These are phyloP conservation scores for Oxycera nigricornis DNA, from an alignment of 2,888 invertebrate species.

Conservation along the genomic window DNA sequence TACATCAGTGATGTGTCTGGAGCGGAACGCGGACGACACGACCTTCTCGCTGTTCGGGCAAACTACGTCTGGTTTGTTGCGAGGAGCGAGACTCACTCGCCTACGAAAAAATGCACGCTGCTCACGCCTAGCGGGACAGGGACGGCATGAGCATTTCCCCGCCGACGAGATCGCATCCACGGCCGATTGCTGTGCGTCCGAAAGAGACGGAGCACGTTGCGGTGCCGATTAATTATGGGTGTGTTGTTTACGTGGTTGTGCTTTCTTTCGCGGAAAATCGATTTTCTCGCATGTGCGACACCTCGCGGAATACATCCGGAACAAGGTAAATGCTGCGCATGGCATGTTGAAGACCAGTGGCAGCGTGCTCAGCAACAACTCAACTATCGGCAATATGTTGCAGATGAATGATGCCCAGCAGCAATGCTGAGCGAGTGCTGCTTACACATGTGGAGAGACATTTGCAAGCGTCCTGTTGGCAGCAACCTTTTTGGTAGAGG, in stretches of 20 bases:
- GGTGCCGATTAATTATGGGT: background rate
- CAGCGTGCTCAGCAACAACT: background rate
- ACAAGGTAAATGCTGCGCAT: conserved; percentile 29
- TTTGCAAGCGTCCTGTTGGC: background rate
- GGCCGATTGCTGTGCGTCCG: background rate
- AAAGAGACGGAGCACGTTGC: background rate
- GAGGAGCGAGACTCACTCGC: too few species aligned
- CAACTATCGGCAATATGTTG: background rate
- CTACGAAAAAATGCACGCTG: conserved; percentile 5
- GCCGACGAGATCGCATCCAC: background rate
- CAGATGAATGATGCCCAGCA: background rate
- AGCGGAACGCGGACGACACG: conserved; percentile 6
- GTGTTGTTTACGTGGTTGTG: conserved; percentile 37
- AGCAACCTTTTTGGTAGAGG: background rate
- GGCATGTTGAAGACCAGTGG: background rate
- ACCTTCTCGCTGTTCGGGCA: conserved; percentile 12
- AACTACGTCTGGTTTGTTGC: conserved; percentile 32
- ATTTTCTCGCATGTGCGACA: background rate
- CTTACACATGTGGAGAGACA: background rate
- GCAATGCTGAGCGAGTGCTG: background rate
- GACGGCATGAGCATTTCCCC: background rate
- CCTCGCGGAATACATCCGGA: conserved; percentile 12
- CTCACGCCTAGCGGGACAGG: background rate
- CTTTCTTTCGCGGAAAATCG: conserved; percentile 21
- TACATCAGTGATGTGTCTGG: conserved; percentile 22